phyloP scores from a whole-genome alignment of 2,888 invertebrate species.

The Parnassius apollo region DNA sequence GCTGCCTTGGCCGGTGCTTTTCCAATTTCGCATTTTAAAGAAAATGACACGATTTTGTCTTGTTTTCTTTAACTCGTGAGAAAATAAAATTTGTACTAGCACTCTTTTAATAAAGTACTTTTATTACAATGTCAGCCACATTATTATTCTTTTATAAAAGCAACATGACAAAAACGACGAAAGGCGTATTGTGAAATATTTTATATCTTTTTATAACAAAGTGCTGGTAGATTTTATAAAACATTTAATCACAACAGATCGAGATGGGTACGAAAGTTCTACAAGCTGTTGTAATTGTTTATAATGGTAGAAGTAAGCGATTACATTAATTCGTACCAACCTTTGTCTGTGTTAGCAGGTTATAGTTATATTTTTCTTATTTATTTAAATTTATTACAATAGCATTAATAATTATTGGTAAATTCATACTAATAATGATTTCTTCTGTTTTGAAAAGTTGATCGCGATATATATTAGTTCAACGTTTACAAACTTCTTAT shows the following conservation, averaged over 20 bases:
- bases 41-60: slow-evolving; percentile 62
- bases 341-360: slow-evolving; percentile 69
- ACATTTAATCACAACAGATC: slow-evolving; percentile 56
- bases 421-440: slow-evolving; percentile 38
- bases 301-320: slow-evolving; percentile 48
- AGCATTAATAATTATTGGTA: slow-evolving; percentile 45
- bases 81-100: slow-evolving; percentile 58
- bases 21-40: slow-evolving; percentile 65
- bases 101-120: slow-evolving; percentile 60
- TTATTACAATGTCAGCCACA: slow-evolving; percentile 41
- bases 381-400: slow-evolving; percentile 78
- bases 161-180: slow-evolving; percentile 42
- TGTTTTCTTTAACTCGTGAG: slow-evolving; percentile 73
- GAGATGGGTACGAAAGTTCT: slow-evolving; percentile 72
- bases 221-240: slow-evolving; percentile 69
- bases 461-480: slow-evolving; percentile 29
- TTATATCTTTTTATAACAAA: slow-evolving; percentile 80
- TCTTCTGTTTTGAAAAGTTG: slow-evolving; percentile 20
- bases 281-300: slow-evolving; percentile 61
- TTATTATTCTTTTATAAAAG: slow-evolving; percentile 64
- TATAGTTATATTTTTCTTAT: slow-evolving; percentile 77
- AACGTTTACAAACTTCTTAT: slow-evolving; percentile 42
- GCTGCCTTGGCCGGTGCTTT: slow-evolving; percentile 65
- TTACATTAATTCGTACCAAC: slow-evolving; percentile 76
- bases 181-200: slow-evolving; percentile 67